A percentile compares a stretch with the other conserved stretches of the same genome.
Evolutionary conservation across 2,797 vertebrate genomes (phyloP).

Genomic region (Botia almorhae): DNA sequence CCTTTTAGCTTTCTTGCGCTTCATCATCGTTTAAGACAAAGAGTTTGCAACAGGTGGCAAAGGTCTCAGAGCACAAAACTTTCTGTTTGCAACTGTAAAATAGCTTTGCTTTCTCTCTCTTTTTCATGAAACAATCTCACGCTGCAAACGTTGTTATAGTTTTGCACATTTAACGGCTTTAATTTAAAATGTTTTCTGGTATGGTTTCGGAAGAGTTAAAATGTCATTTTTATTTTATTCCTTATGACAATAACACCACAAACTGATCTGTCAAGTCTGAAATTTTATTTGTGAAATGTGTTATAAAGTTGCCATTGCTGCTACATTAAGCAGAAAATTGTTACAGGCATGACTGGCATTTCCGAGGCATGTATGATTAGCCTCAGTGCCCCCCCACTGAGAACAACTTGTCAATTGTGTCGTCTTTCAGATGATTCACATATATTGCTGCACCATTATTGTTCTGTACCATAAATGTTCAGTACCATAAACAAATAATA

Average conservation of each 20-base stretch:
- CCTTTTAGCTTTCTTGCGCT: neutral
- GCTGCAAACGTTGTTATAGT: no score
- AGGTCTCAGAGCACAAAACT: slow-evolving; percentile 38
- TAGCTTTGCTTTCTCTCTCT: neutral
- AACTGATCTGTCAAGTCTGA: neutral
- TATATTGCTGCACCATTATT: no score
- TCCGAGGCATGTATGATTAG: neutral
- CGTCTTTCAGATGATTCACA: no score
- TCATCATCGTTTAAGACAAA: slow-evolving; percentile 25
- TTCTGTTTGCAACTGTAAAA: slow-evolving; percentile 5
- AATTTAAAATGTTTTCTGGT: no score
- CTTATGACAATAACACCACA: neutral
- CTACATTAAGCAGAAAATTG: slow-evolving; percentile 6
- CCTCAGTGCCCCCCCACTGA: neutral
- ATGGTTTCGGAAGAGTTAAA: no score
- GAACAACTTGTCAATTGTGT: neutral
- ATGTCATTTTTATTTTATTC: neutral
- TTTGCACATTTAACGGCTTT: no score
- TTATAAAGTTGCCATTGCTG: neutral
- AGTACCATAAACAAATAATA: no score
- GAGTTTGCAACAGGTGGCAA: slow-evolving; percentile 44
- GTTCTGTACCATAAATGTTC: no score
- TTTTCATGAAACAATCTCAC: no score
- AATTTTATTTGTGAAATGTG: neutral
- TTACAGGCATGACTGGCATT: neutral